phyloP scores from a whole-genome alignment of 2,797 vertebrate species.

The Galaxias olidus region DNA sequence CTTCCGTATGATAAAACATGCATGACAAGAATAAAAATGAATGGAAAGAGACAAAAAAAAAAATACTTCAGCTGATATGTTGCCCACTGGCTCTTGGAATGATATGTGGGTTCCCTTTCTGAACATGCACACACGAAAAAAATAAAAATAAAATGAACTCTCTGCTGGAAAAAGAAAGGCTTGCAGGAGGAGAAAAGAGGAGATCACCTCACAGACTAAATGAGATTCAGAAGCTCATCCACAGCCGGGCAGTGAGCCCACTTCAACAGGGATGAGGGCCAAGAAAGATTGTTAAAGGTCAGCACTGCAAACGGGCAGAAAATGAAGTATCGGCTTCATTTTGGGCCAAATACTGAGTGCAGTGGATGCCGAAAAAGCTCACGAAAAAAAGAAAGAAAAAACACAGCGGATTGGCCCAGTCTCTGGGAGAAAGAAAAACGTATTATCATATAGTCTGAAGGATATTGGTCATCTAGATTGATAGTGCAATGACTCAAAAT shows the following conservation, averaged over 20 bases:
- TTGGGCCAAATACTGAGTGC: conserved; percentile 56
- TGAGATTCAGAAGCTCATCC: conserved; percentile 76
- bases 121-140: conserved; percentile 31
- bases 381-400: conserved; percentile 30
- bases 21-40: neutral
- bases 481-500: too few relatives aligned
- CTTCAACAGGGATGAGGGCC: conserved; percentile 71
- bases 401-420: neutral
- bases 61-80: conserved; percentile 30
- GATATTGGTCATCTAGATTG: too few relatives aligned
- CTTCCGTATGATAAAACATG: conserved; percentile 16
- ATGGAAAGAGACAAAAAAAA: conserved; percentile 13
- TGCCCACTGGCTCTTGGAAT: conserved; percentile 30
- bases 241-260: conserved; percentile 67
- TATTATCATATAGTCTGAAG: too few relatives aligned
- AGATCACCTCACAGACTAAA: conserved; percentile 67
- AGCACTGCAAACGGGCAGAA: conserved; percentile 69
- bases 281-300: conserved; percentile 76
- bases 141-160: conserved; percentile 35
- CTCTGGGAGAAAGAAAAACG: too few relatives aligned
- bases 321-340: conserved; percentile 68
- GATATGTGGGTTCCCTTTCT: conserved; percentile 41
- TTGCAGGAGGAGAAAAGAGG: conserved; percentile 44
- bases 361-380: conserved; percentile 47
- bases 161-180: neutral